Evolutionary conservation across 1,140 invertebrate genomes (phyloP).

Genomic region (Eriosoma lanigerum): DNA sequence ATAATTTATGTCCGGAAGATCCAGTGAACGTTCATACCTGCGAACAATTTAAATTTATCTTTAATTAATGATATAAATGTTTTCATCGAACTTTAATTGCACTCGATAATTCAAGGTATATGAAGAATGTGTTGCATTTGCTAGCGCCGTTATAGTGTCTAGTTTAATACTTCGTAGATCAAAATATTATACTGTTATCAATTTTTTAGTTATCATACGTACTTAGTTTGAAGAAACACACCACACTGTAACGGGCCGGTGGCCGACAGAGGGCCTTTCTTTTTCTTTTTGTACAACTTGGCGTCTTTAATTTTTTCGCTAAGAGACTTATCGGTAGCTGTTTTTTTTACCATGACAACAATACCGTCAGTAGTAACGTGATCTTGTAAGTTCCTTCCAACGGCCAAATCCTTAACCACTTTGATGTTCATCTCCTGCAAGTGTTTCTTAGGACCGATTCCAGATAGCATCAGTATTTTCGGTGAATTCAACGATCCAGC

Average conservation of each 20-base stretch:
- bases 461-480: slow-evolving; percentile 60
- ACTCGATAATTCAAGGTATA: no score
- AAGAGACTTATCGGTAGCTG: slow-evolving; percentile 58
- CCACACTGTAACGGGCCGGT: slow-evolving; percentile 57
- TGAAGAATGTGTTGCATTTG: background rate
- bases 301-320: slow-evolving; percentile 62
- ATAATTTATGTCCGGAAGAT: slow-evolving; percentile 68
- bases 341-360: slow-evolving; percentile 61
- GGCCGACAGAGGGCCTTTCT: slow-evolving; percentile 58
- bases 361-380: slow-evolving; percentile 58
- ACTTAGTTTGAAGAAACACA: slow-evolving; percentile 58
- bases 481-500: slow-evolving; percentile 57
- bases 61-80: background rate
- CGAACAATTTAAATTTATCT: background rate
- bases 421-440: slow-evolving; percentile 55
- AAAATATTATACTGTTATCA: background rate
- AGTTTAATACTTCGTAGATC: no score
- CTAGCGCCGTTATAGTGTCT: background rate
- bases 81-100: no score
- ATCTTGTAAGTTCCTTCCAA: slow-evolving; percentile 60
- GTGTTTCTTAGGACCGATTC: slow-evolving; percentile 59
- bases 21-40: slow-evolving; percentile 53
- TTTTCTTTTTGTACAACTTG: slow-evolving; percentile 58
- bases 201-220: slow-evolving; percentile 29
- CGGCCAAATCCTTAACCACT: slow-evolving; percentile 57